Percentiles rank a stretch among this genome's conserved stretches.
Evolutionary conservation across 1,140 invertebrate genomes (phyloP).

Genomic region (Melitaea cinxia): DNA sequence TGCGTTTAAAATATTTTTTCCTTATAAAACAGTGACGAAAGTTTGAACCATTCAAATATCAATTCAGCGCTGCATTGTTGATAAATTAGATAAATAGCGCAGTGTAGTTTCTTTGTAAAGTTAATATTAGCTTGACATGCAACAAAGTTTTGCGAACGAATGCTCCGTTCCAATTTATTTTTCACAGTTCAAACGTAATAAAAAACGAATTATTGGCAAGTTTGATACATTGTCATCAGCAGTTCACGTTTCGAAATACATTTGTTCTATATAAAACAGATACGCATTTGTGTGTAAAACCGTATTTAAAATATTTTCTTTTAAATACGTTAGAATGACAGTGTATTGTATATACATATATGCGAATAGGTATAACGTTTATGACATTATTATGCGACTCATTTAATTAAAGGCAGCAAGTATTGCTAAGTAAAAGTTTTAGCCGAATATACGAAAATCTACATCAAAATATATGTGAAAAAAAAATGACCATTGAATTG

Average conservation of each 20-base stretch:
- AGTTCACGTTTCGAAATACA: not conserved
- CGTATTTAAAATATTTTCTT: not conserved
- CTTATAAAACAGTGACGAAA: not conserved
- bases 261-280: not conserved
- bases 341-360: too few species aligned
- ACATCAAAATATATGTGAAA: too few species aligned
- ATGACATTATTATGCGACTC: too few species aligned
- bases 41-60: conserved; percentile 1
- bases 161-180: not conserved
- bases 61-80: not conserved
- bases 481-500: too few species aligned
- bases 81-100: conserved; percentile 13
- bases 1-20: not conserved
- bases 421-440: too few species aligned
- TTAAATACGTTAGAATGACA: too few species aligned
- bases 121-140: conserved; percentile 14
- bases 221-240: not conserved
- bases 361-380: too few species aligned
- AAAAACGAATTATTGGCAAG: conserved; percentile 5
- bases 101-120: conserved; percentile 8
- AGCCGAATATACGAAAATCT: too few species aligned
- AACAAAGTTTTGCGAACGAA: conserved; percentile 12
- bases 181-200: not conserved
- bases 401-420: too few species aligned
- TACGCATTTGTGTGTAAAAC: not conserved